phyloP scores from a whole-genome alignment of 2,888 invertebrate genomes.

The Pilophorus perplexus region DNA sequence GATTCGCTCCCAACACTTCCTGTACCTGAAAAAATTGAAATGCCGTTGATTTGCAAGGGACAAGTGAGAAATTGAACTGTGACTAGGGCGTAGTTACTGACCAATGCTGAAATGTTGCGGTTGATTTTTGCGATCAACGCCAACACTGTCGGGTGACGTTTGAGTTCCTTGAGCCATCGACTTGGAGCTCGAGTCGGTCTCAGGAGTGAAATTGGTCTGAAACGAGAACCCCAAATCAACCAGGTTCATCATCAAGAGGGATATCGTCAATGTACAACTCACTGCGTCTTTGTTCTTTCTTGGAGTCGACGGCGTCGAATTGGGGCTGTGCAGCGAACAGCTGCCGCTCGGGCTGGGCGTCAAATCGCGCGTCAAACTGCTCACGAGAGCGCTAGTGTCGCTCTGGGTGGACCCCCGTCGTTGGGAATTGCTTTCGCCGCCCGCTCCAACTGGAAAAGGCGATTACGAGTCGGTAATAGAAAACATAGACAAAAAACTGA shows the following conservation, averaged over 20 bases:
- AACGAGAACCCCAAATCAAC: too few species aligned
- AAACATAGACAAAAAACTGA: background rate
- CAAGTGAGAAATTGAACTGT: too few species aligned
- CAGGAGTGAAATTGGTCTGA: constrained; percentile 32
- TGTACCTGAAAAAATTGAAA: constrained; percentile 6
- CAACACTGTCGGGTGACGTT: constrained; percentile 62
- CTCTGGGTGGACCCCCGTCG: constrained; percentile 59
- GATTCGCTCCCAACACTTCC: constrained; percentile 28
- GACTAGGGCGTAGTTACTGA: constrained; percentile 49
- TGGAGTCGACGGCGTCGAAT: constrained; percentile 56
- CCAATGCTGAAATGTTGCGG: constrained; percentile 58
- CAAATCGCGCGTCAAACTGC: constrained; percentile 61
- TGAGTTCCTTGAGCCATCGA: constrained; percentile 62
- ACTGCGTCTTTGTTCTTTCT: constrained; percentile 53
- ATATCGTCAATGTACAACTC: background rate
- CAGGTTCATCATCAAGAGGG: background rate
- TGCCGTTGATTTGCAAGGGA: background rate
- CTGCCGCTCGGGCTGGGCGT: constrained; percentile 47
- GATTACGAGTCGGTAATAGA: too few species aligned
- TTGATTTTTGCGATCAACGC: constrained; percentile 47
- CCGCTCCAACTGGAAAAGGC: constrained; percentile 42
- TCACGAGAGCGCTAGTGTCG: constrained; percentile 62
- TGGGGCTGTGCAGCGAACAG: constrained; percentile 50
- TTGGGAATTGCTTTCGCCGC: constrained; percentile 42
- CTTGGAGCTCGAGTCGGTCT: constrained; percentile 47